Evolutionary conservation across 2,888 invertebrate species (phyloP).

Genomic region (Pilophorus perplexus): DNA sequence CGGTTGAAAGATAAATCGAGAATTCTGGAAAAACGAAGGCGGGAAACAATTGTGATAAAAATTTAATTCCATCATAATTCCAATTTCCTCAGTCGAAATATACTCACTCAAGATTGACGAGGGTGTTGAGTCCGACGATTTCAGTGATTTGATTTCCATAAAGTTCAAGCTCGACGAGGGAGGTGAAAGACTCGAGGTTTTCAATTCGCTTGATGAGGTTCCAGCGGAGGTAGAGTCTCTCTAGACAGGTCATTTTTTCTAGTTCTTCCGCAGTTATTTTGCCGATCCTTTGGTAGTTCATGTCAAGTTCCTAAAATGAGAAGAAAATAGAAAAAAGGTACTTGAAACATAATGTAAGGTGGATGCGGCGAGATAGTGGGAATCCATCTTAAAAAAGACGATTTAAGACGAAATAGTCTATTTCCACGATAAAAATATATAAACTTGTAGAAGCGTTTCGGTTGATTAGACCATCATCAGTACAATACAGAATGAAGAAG

Average conservation of each 20-base stretch:
- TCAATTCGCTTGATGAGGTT: slow-evolving; percentile 94
- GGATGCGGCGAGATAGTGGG: too few relatives aligned
- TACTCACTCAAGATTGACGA: slow-evolving; percentile 89
- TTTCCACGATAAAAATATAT: too few relatives aligned
- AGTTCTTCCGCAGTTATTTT: slow-evolving; percentile 72
- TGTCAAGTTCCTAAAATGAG: slow-evolving; percentile 63
- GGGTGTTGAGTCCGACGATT: slow-evolving; percentile 82
- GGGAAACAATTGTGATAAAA: background rate
- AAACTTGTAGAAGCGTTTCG: too few relatives aligned
- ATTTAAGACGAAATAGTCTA: too few relatives aligned
- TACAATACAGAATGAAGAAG: too few relatives aligned
- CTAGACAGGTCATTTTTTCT: slow-evolving; percentile 70
- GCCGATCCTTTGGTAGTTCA: slow-evolving; percentile 83
- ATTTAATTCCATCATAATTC: background rate
- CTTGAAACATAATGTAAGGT: too few relatives aligned
- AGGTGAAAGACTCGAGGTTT: slow-evolving; percentile 72
- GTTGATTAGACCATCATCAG: too few relatives aligned
- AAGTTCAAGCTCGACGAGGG: slow-evolving; percentile 83
- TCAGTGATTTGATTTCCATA: slow-evolving; percentile 95
- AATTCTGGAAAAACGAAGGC: slow-evolving; percentile 60
- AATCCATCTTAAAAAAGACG: too few relatives aligned
- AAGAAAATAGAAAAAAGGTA: background rate
- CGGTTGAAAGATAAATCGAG: slow-evolving; percentile 96
- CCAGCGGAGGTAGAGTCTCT: slow-evolving; percentile 85
- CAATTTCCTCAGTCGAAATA: too few relatives aligned